Evolutionary conservation across 35 echinoderm and acorn worm species (phyloP).

Genomic region (Heliocidaris tuberculata): DNA sequence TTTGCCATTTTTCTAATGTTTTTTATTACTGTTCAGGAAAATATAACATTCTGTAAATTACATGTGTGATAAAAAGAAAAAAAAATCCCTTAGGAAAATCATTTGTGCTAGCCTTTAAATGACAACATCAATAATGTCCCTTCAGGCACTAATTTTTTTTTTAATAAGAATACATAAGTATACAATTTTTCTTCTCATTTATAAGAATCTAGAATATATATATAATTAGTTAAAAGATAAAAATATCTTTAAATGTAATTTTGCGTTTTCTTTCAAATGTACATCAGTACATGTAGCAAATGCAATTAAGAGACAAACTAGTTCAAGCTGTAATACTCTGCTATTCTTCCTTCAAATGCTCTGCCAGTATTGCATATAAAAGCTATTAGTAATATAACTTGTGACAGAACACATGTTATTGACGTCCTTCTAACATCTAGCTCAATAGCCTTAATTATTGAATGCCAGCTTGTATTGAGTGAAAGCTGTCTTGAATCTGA

Average conservation of each 20-base stretch:
- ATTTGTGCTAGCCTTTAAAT: no score
- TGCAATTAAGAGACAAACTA: background rate
- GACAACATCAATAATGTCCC: background rate
- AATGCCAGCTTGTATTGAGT: background rate
- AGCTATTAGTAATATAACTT: background rate
- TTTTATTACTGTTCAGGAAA: no score
- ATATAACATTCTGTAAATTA: no score
- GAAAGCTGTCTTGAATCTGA: background rate
- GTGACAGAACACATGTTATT: background rate
- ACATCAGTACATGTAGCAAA: background rate
- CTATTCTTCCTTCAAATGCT: background rate
- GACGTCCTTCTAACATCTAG: background rate
- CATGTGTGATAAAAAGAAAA: no score
- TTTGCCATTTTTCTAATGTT: no score
- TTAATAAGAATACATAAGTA: background rate
- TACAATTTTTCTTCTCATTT: background rate
- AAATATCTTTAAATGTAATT: background rate
- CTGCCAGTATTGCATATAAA: background rate
- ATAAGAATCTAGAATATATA: no score
- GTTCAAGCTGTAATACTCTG: background rate
- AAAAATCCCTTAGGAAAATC: no score
- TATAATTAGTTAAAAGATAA: background rate
- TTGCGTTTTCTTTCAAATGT: background rate
- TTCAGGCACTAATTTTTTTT: background rate
- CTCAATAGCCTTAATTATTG: background rate